These are phyloP conservation scores for Neotragus pygmaeus DNA, from an alignment of 2,113 vertebrate species.

Conservation along the genomic window DNA sequence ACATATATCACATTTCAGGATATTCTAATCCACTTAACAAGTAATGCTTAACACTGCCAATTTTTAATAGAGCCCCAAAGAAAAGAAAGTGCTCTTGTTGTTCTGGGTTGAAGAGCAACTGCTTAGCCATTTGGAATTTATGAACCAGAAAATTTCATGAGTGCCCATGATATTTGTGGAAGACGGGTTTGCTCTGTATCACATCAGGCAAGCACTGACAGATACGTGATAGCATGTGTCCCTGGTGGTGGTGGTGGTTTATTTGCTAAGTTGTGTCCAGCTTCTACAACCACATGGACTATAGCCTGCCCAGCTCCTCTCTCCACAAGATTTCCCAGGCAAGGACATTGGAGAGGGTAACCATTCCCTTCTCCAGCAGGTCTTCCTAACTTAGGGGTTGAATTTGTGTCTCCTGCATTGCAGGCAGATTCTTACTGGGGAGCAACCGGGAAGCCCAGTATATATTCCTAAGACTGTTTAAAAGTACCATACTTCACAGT, in stretches of 20 bases:
- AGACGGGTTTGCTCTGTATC: background rate
- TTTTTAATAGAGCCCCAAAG: background rate
- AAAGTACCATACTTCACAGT: background rate
- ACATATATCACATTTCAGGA: background rate
- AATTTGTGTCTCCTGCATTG: background rate
- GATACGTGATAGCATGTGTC: background rate
- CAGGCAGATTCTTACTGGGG: background rate
- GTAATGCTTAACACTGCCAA: background rate
- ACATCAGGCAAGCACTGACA: background rate
- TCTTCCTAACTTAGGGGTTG: background rate
- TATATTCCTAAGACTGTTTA: background rate
- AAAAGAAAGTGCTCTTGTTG: background rate
- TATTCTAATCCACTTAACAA: background rate
- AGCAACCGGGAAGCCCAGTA: background rate
- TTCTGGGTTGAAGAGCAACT: background rate
- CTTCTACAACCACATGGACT: background rate
- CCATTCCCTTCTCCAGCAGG: background rate
- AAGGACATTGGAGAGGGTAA: background rate
- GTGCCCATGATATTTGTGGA: background rate
- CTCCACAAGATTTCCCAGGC: background rate
- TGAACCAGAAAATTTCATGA: background rate
- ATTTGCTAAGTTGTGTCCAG: background rate
- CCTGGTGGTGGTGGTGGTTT: background rate
- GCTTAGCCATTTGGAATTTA: background rate
- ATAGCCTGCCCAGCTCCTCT: background rate